Percentiles rank a stretch among this genome's conserved stretches.
Evolutionary conservation across 2,797 vertebrate genomes (phyloP).

Genomic region (Ficedula albicollis): DNA sequence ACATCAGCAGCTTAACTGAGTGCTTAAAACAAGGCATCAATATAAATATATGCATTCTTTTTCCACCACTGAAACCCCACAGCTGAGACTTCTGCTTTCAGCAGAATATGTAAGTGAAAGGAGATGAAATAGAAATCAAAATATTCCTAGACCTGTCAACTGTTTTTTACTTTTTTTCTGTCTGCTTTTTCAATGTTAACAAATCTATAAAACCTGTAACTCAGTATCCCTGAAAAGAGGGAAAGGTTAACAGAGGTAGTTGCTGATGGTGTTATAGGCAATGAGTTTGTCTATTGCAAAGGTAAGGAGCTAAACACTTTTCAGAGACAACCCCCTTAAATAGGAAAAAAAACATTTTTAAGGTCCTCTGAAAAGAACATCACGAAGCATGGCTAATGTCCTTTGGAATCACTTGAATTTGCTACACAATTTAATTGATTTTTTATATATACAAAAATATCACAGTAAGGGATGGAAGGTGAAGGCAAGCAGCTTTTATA

Average conservation of each 20-base stretch:
- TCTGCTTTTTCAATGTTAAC: neutral
- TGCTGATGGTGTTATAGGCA: neutral
- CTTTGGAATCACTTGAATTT: neutral
- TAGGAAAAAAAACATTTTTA: neutral
- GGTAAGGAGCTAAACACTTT: neutral
- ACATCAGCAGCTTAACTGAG: neutral
- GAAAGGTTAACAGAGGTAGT: neutral
- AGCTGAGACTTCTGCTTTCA: neutral
- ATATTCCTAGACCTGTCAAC: neutral
- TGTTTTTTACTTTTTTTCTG: neutral
- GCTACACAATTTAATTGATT: neutral
- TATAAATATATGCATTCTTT: neutral
- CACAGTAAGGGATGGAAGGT: fast-evolving
- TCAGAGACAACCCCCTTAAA: neutral
- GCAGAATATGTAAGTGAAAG: neutral
- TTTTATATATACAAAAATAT: neutral
- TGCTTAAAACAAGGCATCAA: neutral
- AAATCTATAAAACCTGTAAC: neutral
- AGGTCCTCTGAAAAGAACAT: neutral
- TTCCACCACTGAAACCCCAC: neutral
- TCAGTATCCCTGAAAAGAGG: neutral
- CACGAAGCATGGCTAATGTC: neutral
- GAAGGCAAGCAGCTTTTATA: neutral
- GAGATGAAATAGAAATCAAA: neutral
- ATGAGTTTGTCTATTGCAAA: neutral